These are phyloP conservation scores for Nipponacmea schrenckii DNA, from an alignment of 2,888 invertebrate genomes.

Conservation along the genomic window DNA sequence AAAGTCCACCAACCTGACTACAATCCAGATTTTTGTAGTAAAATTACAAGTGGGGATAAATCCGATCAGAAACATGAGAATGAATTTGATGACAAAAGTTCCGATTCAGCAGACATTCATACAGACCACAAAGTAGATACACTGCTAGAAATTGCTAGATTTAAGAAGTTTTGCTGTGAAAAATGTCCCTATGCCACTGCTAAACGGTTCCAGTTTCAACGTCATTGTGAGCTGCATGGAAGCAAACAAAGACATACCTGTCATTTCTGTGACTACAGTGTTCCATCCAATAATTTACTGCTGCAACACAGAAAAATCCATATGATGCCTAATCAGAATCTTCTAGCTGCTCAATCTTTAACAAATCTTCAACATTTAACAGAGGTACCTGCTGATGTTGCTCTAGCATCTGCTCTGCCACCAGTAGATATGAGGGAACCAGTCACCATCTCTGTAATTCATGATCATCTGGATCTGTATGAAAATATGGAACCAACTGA, in stretches of 20 bases:
- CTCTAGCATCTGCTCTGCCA: conserved; percentile 56
- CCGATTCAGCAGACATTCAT: conserved; percentile 41
- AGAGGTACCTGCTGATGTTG: conserved; percentile 72
- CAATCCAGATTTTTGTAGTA: conserved; percentile 36
- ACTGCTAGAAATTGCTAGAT: conserved; percentile 77
- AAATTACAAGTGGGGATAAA: conserved; percentile 24
- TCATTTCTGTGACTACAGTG: conserved; percentile 87
- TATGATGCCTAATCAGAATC: conserved; percentile 64
- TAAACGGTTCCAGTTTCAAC: conserved; percentile 84
- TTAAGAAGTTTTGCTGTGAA: conserved; percentile 73
- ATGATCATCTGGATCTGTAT: conserved; percentile 61
- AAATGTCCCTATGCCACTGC: conserved; percentile 88
- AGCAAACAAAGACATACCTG: conserved; percentile 85
- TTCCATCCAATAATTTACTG: conserved; percentile 86
- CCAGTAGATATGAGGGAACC: conserved; percentile 45
- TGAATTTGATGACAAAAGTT: conserved; percentile 35
- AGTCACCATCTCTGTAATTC: conserved; percentile 53
- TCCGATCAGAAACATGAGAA: conserved; percentile 57
- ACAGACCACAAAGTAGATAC: conserved; percentile 72
- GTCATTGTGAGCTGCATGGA: conserved; percentile 84
- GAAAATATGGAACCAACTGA: conserved; percentile 55
- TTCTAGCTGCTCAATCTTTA: conserved; percentile 61
- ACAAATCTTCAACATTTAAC: conserved; percentile 60
- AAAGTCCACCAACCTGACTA: conserved; percentile 74
- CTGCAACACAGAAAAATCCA: conserved; percentile 86